Base-by-base conservation (phyloP, 2,113 vertebrate genomes). In the Hippocampus zosterae region DNA sequence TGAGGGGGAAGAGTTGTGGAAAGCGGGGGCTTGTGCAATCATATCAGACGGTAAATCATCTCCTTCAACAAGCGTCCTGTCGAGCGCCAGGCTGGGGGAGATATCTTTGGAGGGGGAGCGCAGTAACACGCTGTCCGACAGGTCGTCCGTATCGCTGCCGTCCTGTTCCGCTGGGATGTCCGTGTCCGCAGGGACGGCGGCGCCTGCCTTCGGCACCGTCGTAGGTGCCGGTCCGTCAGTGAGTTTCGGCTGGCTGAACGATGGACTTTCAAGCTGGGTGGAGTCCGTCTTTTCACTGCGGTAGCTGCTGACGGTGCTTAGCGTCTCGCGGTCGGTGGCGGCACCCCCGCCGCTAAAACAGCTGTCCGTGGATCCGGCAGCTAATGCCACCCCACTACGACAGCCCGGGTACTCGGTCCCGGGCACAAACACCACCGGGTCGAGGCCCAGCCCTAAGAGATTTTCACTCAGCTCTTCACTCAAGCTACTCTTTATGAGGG, bases 221-320 rank as follows among this genome's bases (percentile, higher is more conserved):
- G 69, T 85, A 70, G 64, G 79, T 8, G 50, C 83, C 62, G 68
- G 80, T 67, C 78, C 68, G 29, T 79, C 69, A 2, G 73, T 33
- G 18, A 81, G 83, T 55, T 66, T 82, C 0, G 86, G 73, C 50
- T 88, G 86, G 74, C 92, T 93, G 1, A 93, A 83, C 0, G 94
- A 93, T 1, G 95, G 94, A 81, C 95, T 96, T 83, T 95, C 95
- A 75, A 96, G 85, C 80, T 94, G 95, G 6, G 95, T 96, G 0
- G 95, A 96, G 78, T 94, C 93, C 0, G 95, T 96, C 72, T 94
- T 95, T 86, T 96, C 95, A 9, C 94, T 95, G 65, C 94, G 94
- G 78, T 95, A 95, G 81, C 95, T 96, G 88, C 94, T 95, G 50
- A 95, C 74, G 0, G 95, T 96, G 72, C 93, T 94, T 1, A 92